Base-by-base conservation (phyloP, 2,113 vertebrate genomes). In the Corythornis cristatus region DNA sequence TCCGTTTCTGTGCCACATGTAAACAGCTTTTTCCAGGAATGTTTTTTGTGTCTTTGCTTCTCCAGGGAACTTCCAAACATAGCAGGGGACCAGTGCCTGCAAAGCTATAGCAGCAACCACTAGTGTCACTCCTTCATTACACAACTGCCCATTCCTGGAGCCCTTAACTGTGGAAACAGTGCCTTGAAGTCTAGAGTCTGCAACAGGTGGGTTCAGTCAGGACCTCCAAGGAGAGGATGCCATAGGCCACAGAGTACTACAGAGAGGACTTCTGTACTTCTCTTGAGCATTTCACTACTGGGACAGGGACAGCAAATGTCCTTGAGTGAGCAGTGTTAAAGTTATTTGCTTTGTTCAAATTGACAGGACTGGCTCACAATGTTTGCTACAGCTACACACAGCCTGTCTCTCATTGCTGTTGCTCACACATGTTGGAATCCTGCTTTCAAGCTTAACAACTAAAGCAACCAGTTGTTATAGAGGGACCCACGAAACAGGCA, bases 161-260 rank as follows among this genome's bases (percentile, higher is more conserved):
- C 14, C 22, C 7, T 33, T 66, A 15, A 1, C 14, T 73, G 12
- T 45, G 40, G n/a, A n/a, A 85, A 73, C 3, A 61, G 11, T 33
- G 6, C 20, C 35, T 72, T 50, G 28, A 65, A 33, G 9, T 16
- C 76, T n/a, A n/a, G 16, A 61, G 21, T 4, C 42, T 61, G 23
- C 10, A 13, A 45, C 3, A 70, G 28, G 15, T 7, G 17, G 22
- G 77, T 11, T 56, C n/a, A 65, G 20, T 5, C 28, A 72, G 42
- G 22, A 65, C 2, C 26, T 70, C 0, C 0, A 78, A 88, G 42
- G 9, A 7, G 2, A 14, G 5, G 89, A 15, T 5, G 26, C 29
- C 42, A 23, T 6, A 57, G 25, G 22, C 7, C 12, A 1, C 6
- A 0, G 0, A 10, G 37, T 8, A 28, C 35, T 57, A 7, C 6